Base-by-base conservation (phyloP, 2,113 vertebrate species). In the Nannobrachium achirus region DNA sequence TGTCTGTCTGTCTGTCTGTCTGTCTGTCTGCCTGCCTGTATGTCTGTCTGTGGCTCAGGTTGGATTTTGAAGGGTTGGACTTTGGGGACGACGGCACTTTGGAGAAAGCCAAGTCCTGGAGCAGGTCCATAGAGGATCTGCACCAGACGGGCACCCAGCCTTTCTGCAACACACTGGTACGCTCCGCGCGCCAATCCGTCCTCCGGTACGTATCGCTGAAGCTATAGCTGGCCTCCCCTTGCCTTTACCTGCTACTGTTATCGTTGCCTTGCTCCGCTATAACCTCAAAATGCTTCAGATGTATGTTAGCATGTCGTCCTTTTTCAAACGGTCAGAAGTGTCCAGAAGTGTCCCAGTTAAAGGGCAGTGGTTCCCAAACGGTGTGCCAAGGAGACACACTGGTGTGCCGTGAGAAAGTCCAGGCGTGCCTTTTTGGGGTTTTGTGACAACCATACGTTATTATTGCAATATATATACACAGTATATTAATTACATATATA, bases 71-170 rank as follows among this genome's bases (percentile, higher is more conserved):
- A 93, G 94, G 93, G 75, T 88, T 94, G 93, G 97, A 98, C 88
- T 95, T 93, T 77, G 93, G 92, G 52, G 95, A 97, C 64, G 97
- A 98, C 44, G 91, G 95, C 68, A 92, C 92, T 53, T 91, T 97
- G 91, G 96, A 96, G 89, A 98, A 95, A 88, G 80, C 94, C 81
- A 95, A 93, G 76, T 91, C 94, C 89, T 98, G 97, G 96, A 98
- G 95, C 92, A 95, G 97, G 92, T 98, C 96, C 79, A 98, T 97
- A 52, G 97, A 98, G 93, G 96, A 98, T 94, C 93, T 98, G 94
- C 96, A 98, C 91, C 94, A 93, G 72, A 91, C 88, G 62, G 89
- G 91, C 67, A 63, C 89, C 86, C 93, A 95, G 90, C 95, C 95
- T 78, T 95, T 97, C 83, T 91, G 94, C 95, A 96, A 94, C 93